Evolutionary conservation across 2,113 vertebrate species (phyloP).

Genomic region (Pagrus major): DNA sequence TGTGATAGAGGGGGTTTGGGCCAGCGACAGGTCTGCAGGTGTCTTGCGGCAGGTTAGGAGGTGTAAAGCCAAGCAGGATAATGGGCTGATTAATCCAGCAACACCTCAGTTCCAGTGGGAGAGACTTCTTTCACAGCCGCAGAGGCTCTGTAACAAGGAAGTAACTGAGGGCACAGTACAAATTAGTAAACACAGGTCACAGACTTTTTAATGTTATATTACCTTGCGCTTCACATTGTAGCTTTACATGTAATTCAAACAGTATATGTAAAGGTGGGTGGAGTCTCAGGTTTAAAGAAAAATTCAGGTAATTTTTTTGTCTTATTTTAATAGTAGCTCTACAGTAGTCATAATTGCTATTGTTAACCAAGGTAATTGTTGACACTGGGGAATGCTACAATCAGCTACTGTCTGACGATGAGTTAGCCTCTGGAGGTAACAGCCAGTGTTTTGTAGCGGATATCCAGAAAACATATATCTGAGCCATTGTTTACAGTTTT

Average conservation of each 20-base stretch:
- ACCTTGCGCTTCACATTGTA: background rate
- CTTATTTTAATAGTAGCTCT: background rate
- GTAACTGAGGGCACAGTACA: conserved; percentile 20
- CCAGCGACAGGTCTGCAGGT: conserved; percentile 67
- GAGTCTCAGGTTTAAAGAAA: background rate
- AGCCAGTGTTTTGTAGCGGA: no score
- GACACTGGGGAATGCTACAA: background rate
- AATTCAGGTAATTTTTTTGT: background rate
- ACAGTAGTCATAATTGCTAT: no score
- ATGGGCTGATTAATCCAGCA: conserved; percentile 77
- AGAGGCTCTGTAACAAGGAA: conserved; percentile 13
- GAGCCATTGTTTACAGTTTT: no score
- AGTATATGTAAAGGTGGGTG: background rate
- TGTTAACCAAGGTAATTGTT: background rate
- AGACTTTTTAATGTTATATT: background rate
- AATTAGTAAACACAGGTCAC: conserved; percentile 22
- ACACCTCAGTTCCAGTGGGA: conserved; percentile 73
- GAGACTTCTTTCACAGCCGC: conserved; percentile 31
- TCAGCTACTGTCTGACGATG: no score
- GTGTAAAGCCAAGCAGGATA: conserved; percentile 66
- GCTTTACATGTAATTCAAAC: background rate
- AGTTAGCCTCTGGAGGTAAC: no score
- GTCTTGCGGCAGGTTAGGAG: conserved; percentile 61
- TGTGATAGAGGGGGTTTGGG: conserved; percentile 62
- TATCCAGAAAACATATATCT: no score